These are phyloP conservation scores for Rhynchophorus ferrugineus DNA, from an alignment of 1,140 invertebrate genomes.

Conservation along the genomic window DNA sequence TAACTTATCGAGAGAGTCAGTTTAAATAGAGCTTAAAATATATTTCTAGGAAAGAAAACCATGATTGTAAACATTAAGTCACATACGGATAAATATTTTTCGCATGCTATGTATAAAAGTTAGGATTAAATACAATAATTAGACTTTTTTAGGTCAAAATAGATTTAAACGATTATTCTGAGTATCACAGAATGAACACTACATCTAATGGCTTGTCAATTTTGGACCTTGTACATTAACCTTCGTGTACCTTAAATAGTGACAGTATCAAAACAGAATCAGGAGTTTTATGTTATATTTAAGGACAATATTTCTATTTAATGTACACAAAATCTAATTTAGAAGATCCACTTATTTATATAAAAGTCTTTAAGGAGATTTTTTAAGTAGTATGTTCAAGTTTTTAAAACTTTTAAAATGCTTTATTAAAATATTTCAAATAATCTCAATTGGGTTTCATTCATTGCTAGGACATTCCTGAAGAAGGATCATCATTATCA, in stretches of 20 bases:
- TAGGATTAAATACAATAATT: conserved; percentile 21
- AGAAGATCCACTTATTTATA: conserved; percentile 27
- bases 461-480: conserved; percentile 44
- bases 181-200: conserved; percentile 44
- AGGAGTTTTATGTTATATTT: neutral
- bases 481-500: conserved; percentile 42
- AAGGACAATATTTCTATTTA: neutral
- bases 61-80: conserved; percentile 31
- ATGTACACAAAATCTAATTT: neutral
- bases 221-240: neutral
- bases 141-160: conserved; percentile 28
- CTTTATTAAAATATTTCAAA: conserved; percentile 13
- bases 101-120: conserved; percentile 23
- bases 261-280: too few species aligned
- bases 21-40: conserved; percentile 6
- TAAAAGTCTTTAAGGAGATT: conserved; percentile 38
- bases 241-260: too few species aligned
- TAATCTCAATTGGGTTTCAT: conserved; percentile 2
- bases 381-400: conserved; percentile 12
- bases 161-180: conserved; percentile 37
- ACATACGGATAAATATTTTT: conserved; percentile 20
- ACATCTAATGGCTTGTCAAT: conserved; percentile 36
- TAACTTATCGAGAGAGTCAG: neutral
- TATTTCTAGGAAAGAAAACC: conserved; percentile 11
- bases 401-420: conserved; percentile 9